These are phyloP conservation scores for Tretioscincus oriximinensis DNA, from an alignment of 2,113 vertebrate genomes.

Conservation along the genomic window DNA sequence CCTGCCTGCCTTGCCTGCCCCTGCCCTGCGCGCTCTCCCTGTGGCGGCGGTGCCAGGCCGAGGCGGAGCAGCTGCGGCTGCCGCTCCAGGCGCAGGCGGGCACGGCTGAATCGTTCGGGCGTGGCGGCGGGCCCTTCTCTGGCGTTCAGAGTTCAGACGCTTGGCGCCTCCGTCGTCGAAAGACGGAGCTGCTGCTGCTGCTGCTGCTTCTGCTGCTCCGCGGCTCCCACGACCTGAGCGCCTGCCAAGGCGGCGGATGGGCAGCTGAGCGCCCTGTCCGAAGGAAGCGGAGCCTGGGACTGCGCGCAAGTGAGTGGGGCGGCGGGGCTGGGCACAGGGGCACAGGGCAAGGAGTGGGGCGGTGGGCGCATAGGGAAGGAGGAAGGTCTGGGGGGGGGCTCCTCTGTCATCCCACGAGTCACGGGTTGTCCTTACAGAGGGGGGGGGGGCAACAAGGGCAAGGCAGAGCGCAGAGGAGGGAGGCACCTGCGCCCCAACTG, in stretches of 20 bases:
- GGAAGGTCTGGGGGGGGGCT: too few relatives aligned
- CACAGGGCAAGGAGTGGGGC: not conserved
- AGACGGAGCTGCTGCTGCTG: constrained; percentile 1
- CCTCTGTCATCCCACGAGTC: too few relatives aligned
- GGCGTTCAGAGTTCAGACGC: constrained; percentile 1
- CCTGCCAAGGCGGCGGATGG: too few relatives aligned
- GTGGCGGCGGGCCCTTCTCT: not conserved
- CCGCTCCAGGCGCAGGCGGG: not conserved
- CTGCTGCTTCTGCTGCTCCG: too few relatives aligned
- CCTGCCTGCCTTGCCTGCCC: not conserved
- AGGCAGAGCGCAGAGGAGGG: too few relatives aligned
- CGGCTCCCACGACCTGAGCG: not conserved
- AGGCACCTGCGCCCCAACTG: too few relatives aligned
- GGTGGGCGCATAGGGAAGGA: fast-evolving
- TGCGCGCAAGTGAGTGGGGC: not conserved
- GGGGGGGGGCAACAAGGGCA: too few relatives aligned
- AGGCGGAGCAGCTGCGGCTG: not conserved
- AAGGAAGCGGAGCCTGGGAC: not conserved
- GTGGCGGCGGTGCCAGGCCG: not conserved
- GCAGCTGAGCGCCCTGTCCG: not conserved
- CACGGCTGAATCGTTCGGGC: not conserved
- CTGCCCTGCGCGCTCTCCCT: not conserved
- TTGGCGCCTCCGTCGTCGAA: constrained; percentile 21
- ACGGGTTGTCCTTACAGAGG: too few relatives aligned
- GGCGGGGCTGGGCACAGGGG: not conserved